phyloP scores from a whole-genome alignment of 2,888 invertebrate species.

The Micropterix aruncella region DNA sequence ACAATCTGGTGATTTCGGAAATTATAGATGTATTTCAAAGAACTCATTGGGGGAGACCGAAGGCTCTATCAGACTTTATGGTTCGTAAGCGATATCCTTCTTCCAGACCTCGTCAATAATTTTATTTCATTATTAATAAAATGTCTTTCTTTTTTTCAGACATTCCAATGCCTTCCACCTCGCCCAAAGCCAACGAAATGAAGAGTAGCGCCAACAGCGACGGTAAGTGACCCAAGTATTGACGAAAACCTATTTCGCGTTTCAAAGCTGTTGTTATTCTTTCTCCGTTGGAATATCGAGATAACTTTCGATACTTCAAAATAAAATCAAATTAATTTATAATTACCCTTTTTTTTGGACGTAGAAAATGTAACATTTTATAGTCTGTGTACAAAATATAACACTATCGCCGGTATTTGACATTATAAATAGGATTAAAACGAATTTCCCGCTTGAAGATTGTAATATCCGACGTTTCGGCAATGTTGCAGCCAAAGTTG shows the following conservation, averaged over 20 bases:
- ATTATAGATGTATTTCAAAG: conserved; percentile 86
- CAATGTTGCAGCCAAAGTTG: too few relatives aligned
- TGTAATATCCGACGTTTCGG: too few relatives aligned
- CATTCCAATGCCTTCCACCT: conserved; percentile 77
- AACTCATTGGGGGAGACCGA: conserved; percentile 89
- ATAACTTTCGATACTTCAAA: too few relatives aligned
- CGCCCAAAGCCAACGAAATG: conserved; percentile 71
- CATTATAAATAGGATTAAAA: too few relatives aligned
- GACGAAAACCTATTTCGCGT: not conserved
- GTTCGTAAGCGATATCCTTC: conserved; percentile 35
- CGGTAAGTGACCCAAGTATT: conserved; percentile 35
- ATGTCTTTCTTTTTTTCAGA: conserved; percentile 38
- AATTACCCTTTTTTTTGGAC: too few relatives aligned
- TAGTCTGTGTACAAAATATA: too few relatives aligned
- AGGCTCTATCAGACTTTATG: conserved; percentile 82
- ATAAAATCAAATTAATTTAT: too few relatives aligned
- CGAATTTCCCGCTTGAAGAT: too few relatives aligned
- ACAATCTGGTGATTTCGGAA: conserved; percentile 74
- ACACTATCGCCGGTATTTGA: too few relatives aligned
- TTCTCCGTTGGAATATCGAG: too few relatives aligned
- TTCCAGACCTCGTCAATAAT: not conserved
- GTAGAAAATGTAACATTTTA: too few relatives aligned
- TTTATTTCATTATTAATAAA: too few relatives aligned
- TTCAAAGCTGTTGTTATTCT: not conserved
- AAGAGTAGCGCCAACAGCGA: conserved; percentile 63